These are phyloP conservation scores for Microchirus variegatus DNA, from an alignment of 2,797 vertebrate species.

Conservation along the genomic window DNA sequence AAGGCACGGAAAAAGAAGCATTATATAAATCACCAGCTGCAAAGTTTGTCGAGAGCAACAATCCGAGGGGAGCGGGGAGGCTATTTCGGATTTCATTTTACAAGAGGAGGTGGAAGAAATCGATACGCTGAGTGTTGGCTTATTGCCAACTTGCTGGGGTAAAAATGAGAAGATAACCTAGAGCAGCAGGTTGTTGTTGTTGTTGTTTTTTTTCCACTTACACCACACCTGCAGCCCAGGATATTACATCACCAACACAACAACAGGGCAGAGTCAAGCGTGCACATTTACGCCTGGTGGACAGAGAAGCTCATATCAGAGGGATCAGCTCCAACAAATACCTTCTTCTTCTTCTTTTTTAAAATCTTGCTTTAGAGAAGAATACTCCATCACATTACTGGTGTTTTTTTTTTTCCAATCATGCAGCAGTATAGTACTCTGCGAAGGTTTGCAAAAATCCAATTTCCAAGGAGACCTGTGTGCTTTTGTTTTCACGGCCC, in stretches of 20 bases:
- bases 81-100: slow-evolving; percentile 78
- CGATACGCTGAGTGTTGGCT: slow-evolving; percentile 69
- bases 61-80: slow-evolving; percentile 46
- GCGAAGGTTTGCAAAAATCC: background rate
- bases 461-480: slow-evolving; percentile 6
- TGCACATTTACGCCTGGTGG: slow-evolving; percentile 8
- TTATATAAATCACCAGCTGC: slow-evolving; percentile 63
- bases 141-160: slow-evolving; percentile 68
- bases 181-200: slow-evolving; percentile 54
- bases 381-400: slow-evolving; percentile 23
- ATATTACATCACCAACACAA: slow-evolving; percentile 70
- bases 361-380: slow-evolving; percentile 23
- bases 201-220: slow-evolving; percentile 10
- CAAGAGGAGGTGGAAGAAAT: slow-evolving; percentile 69
- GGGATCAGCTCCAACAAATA: slow-evolving; percentile 26
- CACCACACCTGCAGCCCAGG: slow-evolving; percentile 34
- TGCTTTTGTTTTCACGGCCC: slow-evolving; percentile 3
- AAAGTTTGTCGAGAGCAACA: slow-evolving; percentile 67
- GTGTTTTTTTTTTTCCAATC: slow-evolving; percentile 27
- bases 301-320: slow-evolving; percentile 25
- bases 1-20: slow-evolving; percentile 29
- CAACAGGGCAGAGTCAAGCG: slow-evolving; percentile 25
- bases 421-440: slow-evolving; percentile 11
- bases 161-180: slow-evolving; percentile 68
- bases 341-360: slow-evolving; percentile 2